Conservation (phyloP, 2,888 invertebrate species). For the Nysson spinosus region DNA sequence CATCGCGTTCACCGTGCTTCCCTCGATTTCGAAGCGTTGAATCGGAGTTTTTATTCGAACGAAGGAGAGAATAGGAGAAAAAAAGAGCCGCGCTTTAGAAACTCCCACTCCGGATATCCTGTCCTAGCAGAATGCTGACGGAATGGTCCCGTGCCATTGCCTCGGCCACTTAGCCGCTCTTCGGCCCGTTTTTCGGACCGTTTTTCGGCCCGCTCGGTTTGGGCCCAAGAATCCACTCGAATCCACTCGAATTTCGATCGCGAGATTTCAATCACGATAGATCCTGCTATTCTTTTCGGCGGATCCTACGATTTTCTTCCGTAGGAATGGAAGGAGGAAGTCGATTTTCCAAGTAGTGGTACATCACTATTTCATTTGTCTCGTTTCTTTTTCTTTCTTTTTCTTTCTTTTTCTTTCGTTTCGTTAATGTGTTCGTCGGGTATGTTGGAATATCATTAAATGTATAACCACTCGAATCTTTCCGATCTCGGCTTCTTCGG, state of each 20-base stretch:
- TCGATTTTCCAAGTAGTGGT: no score
- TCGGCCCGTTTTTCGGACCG: no score
- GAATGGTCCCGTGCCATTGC: conserved; percentile 58
- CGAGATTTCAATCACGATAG: conserved; percentile 34
- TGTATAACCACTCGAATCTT: no score
- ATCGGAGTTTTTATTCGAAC: conserved; percentile 62
- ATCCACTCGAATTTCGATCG: conserved; percentile 56
- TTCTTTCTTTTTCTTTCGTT: no score
- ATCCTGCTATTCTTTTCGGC: conserved; percentile 19
- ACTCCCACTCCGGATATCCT: conserved; percentile 71
- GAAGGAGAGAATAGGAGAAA: conserved; percentile 53
- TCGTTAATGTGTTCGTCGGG: no score
- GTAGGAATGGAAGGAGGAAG: conserved; percentile 1
- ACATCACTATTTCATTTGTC: no score
- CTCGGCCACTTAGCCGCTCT: conserved; percentile 66
- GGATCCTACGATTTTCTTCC: neutral
- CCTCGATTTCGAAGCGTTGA: conserved; percentile 54
- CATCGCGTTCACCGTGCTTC: conserved; percentile 11
- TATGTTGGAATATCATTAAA: no score
- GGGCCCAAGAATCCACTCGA: conserved; percentile 24
- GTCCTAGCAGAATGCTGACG: conserved; percentile 65
- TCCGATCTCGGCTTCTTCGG: no score
- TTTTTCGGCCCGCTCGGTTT: conserved; percentile 30
- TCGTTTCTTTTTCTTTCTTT: no score
- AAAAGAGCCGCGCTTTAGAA: conserved; percentile 65